Percentiles rank a stretch among this genome's conserved stretches.
These are phyloP conservation scores for Papilio polytes DNA, from an alignment of 1,140 invertebrate genomes.

Conservation along the genomic window DNA sequence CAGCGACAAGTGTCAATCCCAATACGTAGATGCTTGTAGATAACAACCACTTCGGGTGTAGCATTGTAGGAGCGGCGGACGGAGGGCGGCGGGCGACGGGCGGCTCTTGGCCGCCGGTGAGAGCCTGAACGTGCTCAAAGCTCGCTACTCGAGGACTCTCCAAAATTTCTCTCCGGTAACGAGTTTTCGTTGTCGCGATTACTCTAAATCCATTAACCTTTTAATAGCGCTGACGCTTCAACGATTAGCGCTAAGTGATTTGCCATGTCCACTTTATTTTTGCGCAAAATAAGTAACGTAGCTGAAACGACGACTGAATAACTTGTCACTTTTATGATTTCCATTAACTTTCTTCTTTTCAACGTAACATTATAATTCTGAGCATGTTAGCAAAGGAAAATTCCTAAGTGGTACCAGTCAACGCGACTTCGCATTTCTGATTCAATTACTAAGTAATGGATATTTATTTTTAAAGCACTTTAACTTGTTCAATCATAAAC, in stretches of 20 bases:
- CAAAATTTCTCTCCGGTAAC: constrained; percentile 32
- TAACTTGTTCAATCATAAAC: neutral
- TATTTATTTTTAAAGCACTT: neutral
- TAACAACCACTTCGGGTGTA: constrained; percentile 13
- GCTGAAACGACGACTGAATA: constrained; percentile 3
- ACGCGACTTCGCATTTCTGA: neutral
- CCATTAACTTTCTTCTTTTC: constrained; percentile 2
- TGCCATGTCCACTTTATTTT: constrained; percentile 16
- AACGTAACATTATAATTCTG: constrained; percentile 7
- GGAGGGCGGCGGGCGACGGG: neutral
- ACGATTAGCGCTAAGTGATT: constrained; percentile 31
- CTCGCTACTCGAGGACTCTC: constrained; percentile 29
- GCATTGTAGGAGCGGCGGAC: neutral
- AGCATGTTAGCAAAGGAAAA: neutral
- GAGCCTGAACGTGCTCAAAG: constrained; percentile 34
- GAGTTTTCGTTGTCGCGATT: constrained; percentile 36
- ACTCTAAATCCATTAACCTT: constrained; percentile 39
- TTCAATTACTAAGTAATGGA: neutral
- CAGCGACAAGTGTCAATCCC: neutral
- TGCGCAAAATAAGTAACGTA: neutral
- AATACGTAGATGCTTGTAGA: constrained; percentile 8
- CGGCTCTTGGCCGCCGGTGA: neutral
- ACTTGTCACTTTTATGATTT: constrained; percentile 11
- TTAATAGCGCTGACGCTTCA: constrained; percentile 18
- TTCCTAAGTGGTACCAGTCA: neutral